Percentiles rank a stretch among this genome's conserved stretches.
Conservation (phyloP, 2,888 invertebrate genomes). For the Drosophila pseudotakahashii region DNA sequence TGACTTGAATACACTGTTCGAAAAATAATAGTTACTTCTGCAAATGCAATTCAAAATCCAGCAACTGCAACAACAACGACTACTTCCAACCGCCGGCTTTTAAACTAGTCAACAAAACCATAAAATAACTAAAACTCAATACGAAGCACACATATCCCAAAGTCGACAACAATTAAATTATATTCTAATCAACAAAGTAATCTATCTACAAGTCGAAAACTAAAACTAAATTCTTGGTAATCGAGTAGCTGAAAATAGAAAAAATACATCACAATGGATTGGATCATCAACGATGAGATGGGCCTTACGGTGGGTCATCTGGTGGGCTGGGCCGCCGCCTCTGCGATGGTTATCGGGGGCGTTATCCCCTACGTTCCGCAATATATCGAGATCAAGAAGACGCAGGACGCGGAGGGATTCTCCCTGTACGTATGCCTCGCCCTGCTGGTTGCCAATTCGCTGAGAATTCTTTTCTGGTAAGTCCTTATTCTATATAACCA, state of each 20-base stretch:
- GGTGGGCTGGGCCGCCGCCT: slow-evolving; percentile 91
- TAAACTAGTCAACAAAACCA: slow-evolving; percentile 58
- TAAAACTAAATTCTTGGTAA: slow-evolving; percentile 21
- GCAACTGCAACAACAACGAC: slow-evolving; percentile 39
- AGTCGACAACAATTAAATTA: slow-evolving; percentile 19
- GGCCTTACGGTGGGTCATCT: slow-evolving; percentile 90
- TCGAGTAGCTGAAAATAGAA: background rate
- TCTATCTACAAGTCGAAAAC: background rate
- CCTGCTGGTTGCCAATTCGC: slow-evolving; percentile 96
- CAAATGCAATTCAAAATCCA: slow-evolving; percentile 25
- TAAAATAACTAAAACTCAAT: slow-evolving; percentile 9
- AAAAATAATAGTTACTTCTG: background rate
- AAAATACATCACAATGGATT: slow-evolving; percentile 86
- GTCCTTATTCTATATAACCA: slow-evolving; percentile 65
- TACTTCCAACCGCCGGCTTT: slow-evolving; percentile 65
- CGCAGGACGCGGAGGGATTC: slow-evolving; percentile 98
- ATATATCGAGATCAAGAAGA: slow-evolving; percentile 95
- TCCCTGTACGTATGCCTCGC: slow-evolving; percentile 98
- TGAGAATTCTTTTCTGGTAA: slow-evolving; percentile 99
- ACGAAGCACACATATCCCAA: slow-evolving; percentile 61
- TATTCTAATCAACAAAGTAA: background rate
- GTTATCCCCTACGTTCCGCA: slow-evolving; percentile 98
- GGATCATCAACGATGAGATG: slow-evolving; percentile 91
- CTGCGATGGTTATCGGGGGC: slow-evolving; percentile 97
- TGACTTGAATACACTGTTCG: slow-evolving; percentile 47